Conservation (phyloP, 1,140 invertebrate genomes). For the Drosophila grimshawi region DNA sequence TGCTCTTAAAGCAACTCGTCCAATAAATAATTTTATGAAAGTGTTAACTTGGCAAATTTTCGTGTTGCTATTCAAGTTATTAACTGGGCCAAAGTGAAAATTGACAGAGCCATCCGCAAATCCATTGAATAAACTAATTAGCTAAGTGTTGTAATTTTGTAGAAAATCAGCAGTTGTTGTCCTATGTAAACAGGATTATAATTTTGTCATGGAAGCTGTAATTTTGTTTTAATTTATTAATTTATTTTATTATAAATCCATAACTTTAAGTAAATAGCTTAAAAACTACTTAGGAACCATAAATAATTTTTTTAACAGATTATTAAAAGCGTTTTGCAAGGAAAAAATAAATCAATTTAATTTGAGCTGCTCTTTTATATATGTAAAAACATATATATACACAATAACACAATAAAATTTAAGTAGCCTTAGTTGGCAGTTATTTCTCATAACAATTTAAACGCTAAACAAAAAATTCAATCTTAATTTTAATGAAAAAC, state of each 20-base stretch:
- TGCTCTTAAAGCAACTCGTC: slow-evolving; percentile 51
- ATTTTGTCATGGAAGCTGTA: not conserved
- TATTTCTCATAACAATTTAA: too few relatives aligned
- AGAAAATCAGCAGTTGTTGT: slow-evolving; percentile 19
- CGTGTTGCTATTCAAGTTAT: slow-evolving; percentile 51
- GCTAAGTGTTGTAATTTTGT: slow-evolving; percentile 48
- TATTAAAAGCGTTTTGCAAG: not conserved
- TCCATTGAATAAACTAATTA: slow-evolving; percentile 75
- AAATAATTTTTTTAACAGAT: not conserved
- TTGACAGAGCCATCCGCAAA: slow-evolving; percentile 21
- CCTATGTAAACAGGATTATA: slow-evolving; percentile 24
- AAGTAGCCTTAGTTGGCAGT: too few relatives aligned
- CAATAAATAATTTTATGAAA: slow-evolving; percentile 83
- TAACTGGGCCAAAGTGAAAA: slow-evolving; percentile 42
- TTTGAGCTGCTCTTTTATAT: not conserved
- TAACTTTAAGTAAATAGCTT: slow-evolving; percentile 1
- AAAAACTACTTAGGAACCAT: not conserved
- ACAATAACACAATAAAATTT: too few relatives aligned
- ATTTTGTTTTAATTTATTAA: slow-evolving; percentile 28
- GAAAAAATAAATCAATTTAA: not conserved
- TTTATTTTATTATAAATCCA: not conserved
- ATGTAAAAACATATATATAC: too few relatives aligned
- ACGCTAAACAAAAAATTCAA: too few relatives aligned
- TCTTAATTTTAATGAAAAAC: too few relatives aligned
- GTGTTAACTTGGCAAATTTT: slow-evolving; percentile 77